A percentile compares a stretch with the other conserved stretches of the same genome.
Evolutionary conservation across 1,140 invertebrate genomes (phyloP).

Genomic region (Yoshiicerus persimilis): DNA sequence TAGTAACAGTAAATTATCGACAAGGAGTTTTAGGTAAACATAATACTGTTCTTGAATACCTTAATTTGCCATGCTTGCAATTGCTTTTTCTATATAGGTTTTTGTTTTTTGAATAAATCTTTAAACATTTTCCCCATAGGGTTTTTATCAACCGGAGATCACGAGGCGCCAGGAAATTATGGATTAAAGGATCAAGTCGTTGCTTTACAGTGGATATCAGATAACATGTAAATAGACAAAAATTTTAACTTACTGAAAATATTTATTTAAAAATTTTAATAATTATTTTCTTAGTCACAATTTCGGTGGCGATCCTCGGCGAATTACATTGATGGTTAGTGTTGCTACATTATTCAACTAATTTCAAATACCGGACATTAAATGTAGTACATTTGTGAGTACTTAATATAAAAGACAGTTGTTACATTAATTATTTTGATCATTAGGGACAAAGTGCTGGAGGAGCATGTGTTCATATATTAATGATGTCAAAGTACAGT

Average conservation of each 20-base stretch:
- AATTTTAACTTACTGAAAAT: no score
- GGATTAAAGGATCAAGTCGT: constrained; percentile 21
- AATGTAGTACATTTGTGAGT: no score
- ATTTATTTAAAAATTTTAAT: no score
- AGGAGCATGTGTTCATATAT: neutral
- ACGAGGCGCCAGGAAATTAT: constrained; percentile 25
- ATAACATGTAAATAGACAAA: no score
- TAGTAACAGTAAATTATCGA: constrained; percentile 50
- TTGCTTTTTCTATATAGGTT: no score
- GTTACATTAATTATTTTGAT: neutral
- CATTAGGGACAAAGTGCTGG: neutral
- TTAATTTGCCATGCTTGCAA: no score
- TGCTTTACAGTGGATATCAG: neutral
- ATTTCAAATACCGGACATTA: no score
- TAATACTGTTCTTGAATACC: neutral
- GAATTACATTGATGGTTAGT: neutral
- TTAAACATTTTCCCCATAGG: constrained; percentile 53
- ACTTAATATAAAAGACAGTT: no score
- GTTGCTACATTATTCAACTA: neutral
- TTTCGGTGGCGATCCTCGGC: neutral
- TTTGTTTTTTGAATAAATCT: no score
- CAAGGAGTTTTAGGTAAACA: constrained; percentile 25
- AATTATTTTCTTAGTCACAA: no score
- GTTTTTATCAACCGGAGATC: neutral
- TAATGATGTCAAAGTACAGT: neutral